phyloP scores from a whole-genome alignment of 2,888 invertebrate species.

The Pristionchus exspectatus region DNA sequence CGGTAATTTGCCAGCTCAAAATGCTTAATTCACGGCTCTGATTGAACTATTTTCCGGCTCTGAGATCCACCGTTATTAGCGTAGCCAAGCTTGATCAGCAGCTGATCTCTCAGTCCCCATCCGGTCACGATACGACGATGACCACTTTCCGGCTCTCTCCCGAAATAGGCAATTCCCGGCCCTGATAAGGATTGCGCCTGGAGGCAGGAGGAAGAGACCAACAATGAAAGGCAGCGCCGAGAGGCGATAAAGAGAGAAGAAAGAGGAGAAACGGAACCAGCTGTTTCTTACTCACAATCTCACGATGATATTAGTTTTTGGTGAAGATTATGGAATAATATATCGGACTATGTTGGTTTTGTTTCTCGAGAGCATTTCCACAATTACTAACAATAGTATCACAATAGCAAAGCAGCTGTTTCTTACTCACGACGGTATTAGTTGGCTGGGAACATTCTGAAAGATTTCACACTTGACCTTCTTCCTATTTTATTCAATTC shows the following conservation, averaged over 20 bases:
- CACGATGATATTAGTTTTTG: no score
- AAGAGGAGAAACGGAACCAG: not conserved
- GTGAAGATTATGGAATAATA: no score
- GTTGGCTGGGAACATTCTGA: not conserved
- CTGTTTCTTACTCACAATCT: slow-evolving; percentile 1
- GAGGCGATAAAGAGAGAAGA: not conserved
- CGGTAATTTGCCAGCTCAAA: not conserved
- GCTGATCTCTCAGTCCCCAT: not conserved
- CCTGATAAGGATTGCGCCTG: slow-evolving; percentile 31
- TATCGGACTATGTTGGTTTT: no score
- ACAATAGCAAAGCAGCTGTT: slow-evolving; percentile 41
- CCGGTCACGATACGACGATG: not conserved
- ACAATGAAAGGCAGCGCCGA: not conserved
- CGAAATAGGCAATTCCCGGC: not conserved
- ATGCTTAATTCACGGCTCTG: not conserved
- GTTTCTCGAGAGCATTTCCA: no score
- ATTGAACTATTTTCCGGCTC: not conserved
- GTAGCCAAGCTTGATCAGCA: no score
- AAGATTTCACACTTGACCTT: not conserved
- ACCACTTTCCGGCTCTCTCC: slow-evolving; percentile 10
- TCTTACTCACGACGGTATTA: not conserved
- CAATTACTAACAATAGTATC: no score
- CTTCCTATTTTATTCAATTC: no score
- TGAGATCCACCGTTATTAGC: no score
- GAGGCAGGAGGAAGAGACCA: not conserved